phyloP scores from a whole-genome alignment of 2,113 vertebrate genomes.

The Cervus canadensis region DNA sequence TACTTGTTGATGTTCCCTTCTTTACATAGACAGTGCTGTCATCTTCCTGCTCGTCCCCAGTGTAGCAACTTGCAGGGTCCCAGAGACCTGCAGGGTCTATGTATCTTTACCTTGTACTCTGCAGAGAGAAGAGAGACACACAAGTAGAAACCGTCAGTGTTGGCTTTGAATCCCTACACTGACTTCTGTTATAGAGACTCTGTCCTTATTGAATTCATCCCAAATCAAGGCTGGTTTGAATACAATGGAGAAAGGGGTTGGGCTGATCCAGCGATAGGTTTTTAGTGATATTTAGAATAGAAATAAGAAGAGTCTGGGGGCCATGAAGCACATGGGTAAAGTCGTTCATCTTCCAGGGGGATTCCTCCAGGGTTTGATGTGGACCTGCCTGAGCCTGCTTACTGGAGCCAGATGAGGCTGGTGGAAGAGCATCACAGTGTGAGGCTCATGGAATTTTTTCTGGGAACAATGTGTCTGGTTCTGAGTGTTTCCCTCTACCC shows the following conservation, averaged over 20 bases:
- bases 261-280: background rate
- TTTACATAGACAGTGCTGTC: background rate
- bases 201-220: background rate
- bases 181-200: background rate
- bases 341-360: background rate
- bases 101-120: constrained; percentile 93
- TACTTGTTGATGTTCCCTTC: background rate
- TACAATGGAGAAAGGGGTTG: background rate
- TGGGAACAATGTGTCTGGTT: constrained; percentile 20
- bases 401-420: background rate
- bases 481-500: background rate
- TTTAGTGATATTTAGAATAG: background rate
- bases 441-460: background rate
- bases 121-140: constrained; percentile 74
- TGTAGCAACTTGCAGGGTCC: constrained; percentile 18
- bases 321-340: background rate
- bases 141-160: background rate
- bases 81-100: background rate
- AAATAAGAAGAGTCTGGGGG: background rate
- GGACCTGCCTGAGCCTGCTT: background rate
- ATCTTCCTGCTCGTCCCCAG: background rate
- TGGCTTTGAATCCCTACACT: background rate
- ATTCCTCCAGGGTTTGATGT: too few species aligned
- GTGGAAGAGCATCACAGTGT: background rate
- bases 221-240: background rate